phyloP scores from a whole-genome alignment of 2,888 invertebrate genomes.

The Trissonchulus sp. region DNA sequence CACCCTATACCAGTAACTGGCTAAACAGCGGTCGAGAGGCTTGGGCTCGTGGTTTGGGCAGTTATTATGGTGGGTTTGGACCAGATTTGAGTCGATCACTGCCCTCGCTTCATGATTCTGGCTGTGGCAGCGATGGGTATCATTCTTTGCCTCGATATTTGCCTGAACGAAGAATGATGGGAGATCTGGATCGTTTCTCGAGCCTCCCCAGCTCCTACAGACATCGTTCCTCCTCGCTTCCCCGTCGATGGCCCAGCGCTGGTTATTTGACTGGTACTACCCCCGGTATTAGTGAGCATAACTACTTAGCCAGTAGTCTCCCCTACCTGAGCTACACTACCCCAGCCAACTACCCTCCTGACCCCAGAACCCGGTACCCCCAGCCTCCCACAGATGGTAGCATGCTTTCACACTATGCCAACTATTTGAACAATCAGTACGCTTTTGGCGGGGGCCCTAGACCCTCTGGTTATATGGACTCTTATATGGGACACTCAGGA shows the following conservation, averaged over 20 bases:
- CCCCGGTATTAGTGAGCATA: background rate
- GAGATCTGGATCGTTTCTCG: background rate
- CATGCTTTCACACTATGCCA: conserved; percentile 50
- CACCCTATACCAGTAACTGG: background rate
- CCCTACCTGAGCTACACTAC: background rate
- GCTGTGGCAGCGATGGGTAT: background rate
- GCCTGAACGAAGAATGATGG: background rate
- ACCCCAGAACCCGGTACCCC: background rate
- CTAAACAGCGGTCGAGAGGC: background rate
- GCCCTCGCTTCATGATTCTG: background rate
- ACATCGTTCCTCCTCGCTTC: background rate
- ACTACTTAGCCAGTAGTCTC: background rate
- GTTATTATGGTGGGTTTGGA: background rate
- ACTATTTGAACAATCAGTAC: conserved; percentile 48
- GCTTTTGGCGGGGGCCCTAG: background rate
- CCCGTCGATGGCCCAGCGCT: background rate
- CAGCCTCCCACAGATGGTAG: conserved; percentile 14
- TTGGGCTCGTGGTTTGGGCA: background rate
- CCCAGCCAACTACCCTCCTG: background rate
- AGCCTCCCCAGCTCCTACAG: background rate
- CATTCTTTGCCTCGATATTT: background rate
- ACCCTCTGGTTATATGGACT: background rate
- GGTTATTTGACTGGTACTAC: background rate
- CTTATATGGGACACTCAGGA: too few species aligned
- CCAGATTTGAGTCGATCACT: background rate